Evolutionary conservation across 2,113 vertebrate genomes (phyloP), one percentile per base, ranked within the genome.

Genomic region (Hyaena hyaena): DNA sequence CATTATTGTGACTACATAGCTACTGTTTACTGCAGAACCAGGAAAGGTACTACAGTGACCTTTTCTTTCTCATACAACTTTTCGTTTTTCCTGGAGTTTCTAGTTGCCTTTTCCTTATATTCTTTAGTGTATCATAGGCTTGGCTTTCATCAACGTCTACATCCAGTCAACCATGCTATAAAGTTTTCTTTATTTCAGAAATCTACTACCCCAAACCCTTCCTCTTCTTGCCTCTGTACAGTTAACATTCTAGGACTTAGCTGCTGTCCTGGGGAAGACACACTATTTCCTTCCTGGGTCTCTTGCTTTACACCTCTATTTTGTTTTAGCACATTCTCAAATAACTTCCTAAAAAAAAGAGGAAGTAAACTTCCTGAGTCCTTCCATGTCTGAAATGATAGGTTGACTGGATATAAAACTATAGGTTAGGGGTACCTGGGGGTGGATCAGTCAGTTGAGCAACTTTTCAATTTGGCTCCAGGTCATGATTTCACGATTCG

Each of bases 301-400:
- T 93, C 50, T 79, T 93, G 33, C 83, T 88, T 43, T 65, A 65
- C 12, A 45, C 23, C 79, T 79, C 50, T 63, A 81, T 93, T 80
- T 97, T 68, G 11, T 24, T 50, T 65, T 71, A 90, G 16, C 55
- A 90, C 35, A 93, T 50, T 53, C 28, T 93, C 58, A 95, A 71
- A 48, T 79, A 77, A 77, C 24, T 95, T 88, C 45, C 45, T 7
- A 12, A 83, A 88, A 66, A 84, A 84, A 69, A 63, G 16, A 71
- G 24, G 48, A 63, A 11, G 33, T 43, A 93, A 5, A 68, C 50
- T 85, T 89, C 77, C 48, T 35, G 9, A 81, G 45, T 90, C 50
- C 65, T 84, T 85, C 50, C 77, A 77, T 77, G 19, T 65, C 77
- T 90, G 71, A 91, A 82, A 43, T n/a, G 7, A 48, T 71, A 80